phyloP scores from a whole-genome alignment of 2,797 vertebrate genomes.

The Coregonus ussuriensis region DNA sequence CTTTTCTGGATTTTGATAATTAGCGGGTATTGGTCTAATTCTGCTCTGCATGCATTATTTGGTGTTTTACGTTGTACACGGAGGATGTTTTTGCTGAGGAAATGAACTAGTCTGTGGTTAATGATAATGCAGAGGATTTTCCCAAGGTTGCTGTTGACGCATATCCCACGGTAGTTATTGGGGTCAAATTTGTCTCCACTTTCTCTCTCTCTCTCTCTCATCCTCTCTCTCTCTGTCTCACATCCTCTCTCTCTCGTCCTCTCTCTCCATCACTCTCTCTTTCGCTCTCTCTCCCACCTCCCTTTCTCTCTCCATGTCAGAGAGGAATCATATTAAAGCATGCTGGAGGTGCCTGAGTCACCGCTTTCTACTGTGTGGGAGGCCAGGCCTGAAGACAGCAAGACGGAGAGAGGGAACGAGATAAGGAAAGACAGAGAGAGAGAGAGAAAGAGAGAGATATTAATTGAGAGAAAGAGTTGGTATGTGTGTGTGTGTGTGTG shows the following conservation, averaged over 20 bases:
- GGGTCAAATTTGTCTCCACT: no score
- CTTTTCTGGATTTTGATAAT: no score
- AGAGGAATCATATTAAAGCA: conserved; percentile 44
- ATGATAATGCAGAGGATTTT: no score
- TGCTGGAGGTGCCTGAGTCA: conserved; percentile 56
- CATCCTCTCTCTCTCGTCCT: background rate
- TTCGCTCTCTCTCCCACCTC: background rate
- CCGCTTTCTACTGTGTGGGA: conserved; percentile 51
- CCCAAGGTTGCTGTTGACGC: no score
- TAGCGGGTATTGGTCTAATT: no score
- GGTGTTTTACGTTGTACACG: no score
- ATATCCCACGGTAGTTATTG: no score
- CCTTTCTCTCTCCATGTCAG: conserved; percentile 34
- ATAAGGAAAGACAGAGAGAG: conserved; percentile 19
- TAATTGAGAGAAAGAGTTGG: background rate
- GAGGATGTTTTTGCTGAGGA: no score
- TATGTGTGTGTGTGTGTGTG: background rate
- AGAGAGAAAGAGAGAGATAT: conserved; percentile 29
- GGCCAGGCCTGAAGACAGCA: conserved; percentile 46
- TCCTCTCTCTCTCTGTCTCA: no score
- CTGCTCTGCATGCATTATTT: no score
- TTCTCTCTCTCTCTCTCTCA: background rate
- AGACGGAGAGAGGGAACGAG: conserved; percentile 20
- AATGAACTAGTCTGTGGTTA: no score
- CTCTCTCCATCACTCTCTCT: background rate